Percentiles rank a stretch among this genome's conserved stretches.
Conservation (phyloP, 2,797 vertebrate species). For the Danio aesculapii region DNA sequence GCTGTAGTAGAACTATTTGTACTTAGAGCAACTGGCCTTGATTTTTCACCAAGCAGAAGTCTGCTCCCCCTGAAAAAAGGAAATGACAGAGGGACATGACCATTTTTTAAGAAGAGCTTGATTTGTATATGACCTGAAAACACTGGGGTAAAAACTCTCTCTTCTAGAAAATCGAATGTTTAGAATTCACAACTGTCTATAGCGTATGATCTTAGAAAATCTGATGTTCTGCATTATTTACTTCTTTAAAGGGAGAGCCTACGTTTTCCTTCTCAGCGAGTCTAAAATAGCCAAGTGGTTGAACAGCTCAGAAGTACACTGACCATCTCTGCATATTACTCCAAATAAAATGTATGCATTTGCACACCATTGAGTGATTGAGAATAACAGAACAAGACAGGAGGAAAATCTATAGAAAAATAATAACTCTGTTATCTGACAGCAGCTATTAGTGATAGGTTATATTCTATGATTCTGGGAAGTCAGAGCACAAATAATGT, state of each 20-base stretch:
- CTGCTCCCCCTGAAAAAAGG: too few relatives aligned
- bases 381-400: not conserved
- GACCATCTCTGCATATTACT: not conserved
- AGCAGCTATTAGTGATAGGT: not conserved
- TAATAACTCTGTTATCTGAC: conserved; percentile 10
- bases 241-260: conserved; percentile 15
- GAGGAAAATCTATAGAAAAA: not conserved
- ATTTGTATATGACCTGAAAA: not conserved
- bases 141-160: not conserved
- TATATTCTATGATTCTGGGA: not conserved
- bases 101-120: not conserved
- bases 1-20: not conserved
- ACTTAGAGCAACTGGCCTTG: not conserved
- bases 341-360: not conserved
- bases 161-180: not conserved
- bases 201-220: not conserved
- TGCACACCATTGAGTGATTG: not conserved
- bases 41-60: not conserved
- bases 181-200: not conserved
- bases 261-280: not conserved
- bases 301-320: conserved; percentile 5
- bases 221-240: not conserved
- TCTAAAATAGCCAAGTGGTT: not conserved
- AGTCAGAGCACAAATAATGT: not conserved
- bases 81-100: not conserved